Evolutionary conservation across 2,888 invertebrate genomes (phyloP), one percentile per base, ranked within the genome.

Genomic region (Apodemia duryi): DNA sequence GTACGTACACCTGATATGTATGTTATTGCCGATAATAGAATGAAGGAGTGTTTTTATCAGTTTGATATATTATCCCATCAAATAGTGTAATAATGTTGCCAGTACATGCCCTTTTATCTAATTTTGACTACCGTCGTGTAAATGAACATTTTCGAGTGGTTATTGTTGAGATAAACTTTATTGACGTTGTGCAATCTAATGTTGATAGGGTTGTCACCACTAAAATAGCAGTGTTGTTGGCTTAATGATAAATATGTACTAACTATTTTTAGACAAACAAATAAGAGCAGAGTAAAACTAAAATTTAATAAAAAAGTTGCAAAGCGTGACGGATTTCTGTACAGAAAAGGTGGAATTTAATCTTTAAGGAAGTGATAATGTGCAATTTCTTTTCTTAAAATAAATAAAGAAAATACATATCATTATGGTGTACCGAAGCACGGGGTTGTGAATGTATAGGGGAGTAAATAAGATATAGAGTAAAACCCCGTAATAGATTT

Each of bases 91-190:
- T 83, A 78, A 77, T 77, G 82, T 80, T 78, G 74, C 75, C 72
- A 72, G 73, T 74, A 70, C 72, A 74, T 77, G 75, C 75, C 73
- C 71, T 72, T 77, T 80, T 85, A 88, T 86, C 85, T 72, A 67
- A 67, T 78, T 77, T 77, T 76, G 81, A 79, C 73, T 77, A 74
- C 78, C 79, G 76, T 75, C 75, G 72, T 77, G 77, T 82, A 84
- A 80, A 85, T 85, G 82, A 84, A 85, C 82, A 81, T 77, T 74
- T 80, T 85, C 72, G 73, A 89, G 88, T 86, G 85, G 75, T 75
- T 72, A 73, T 75, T 80, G 75, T 81, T 78, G 73, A 79, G 85
- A 88, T 85, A 86, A 81, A 78, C 69, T 75, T 77, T 84, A 87
- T 84, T 83, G 79, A 80, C 82, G 83, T 84, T 85, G 77, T 80